phyloP scores from a whole-genome alignment of 53 echinoderm and acorn worm genomes.

The Pentamera pediparva region DNA sequence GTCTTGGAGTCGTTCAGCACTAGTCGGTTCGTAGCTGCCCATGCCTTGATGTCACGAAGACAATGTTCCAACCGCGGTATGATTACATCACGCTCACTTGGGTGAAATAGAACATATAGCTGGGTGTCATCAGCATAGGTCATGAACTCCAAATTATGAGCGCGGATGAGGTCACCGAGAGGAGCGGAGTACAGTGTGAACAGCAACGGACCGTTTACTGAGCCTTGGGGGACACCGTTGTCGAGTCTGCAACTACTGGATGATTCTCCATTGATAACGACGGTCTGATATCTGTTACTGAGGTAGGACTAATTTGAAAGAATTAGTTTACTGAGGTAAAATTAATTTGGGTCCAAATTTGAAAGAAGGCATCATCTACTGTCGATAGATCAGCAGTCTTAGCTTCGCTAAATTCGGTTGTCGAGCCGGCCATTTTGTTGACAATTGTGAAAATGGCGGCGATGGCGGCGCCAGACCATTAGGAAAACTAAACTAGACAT shows the following conservation, averaged over 20 bases:
- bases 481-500: no score
- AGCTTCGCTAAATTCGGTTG: no score
- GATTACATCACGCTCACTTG: constrained; percentile 24
- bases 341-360: no score
- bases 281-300: constrained; percentile 27
- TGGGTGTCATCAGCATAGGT: constrained; percentile 15
- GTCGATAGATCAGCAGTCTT: no score
- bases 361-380: no score
- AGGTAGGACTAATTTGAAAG: constrained; percentile 32
- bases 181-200: constrained; percentile 40
- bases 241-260: constrained; percentile 2
- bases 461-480: no score
- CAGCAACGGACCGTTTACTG: constrained; percentile 9
- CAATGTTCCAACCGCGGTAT: constrained; percentile 3
- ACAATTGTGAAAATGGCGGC: no score
- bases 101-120: constrained; percentile 9
- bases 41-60: constrained; percentile 25
- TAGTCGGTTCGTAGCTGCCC: constrained; percentile 16
- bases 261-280: constrained; percentile 7
- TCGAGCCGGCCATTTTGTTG: no score
- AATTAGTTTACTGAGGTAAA: no score
- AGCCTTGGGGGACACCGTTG: constrained; percentile 44
- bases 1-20: constrained; percentile 19
- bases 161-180: constrained; percentile 13
- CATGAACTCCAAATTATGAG: constrained; percentile 29